Base-by-base conservation (phyloP, 2,797 vertebrate species). In the Varecia variegata region DNA sequence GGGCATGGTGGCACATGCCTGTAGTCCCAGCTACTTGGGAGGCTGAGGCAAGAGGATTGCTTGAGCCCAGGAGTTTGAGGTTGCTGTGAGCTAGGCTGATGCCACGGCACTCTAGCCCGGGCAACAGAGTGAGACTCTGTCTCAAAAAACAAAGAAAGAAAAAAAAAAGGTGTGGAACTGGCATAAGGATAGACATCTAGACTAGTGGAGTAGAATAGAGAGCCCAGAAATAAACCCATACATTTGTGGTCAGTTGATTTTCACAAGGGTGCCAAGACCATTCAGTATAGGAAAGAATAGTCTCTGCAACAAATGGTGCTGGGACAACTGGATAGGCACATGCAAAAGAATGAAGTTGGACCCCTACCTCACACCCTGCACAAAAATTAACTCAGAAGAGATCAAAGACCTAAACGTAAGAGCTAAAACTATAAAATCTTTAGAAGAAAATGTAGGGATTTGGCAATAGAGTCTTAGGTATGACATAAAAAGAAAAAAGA, bases 361-460 rank as follows among this genome's bases (percentile, higher is more conserved):
- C n/a, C 15, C 23, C 35, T 70, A 47, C 38, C 47, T 93, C 56
- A 73, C 3, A 50, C n/a, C 47, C 25, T 60, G n/a, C 40, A 47
- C 62, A 79, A 85, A 85, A 80, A 87, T n/a, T 65, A 96, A 88
- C 58, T 65, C 65, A 86, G 77, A 91, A 43, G 47, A 23, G 30
- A 62, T 47, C 54, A 73, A 80, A 91, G 23, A 65, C 45, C 32
- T 80, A 86, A 73, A 86, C 56, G 15, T 81, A 87, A 58, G 56
- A 45, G 32, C 35, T 56, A 74, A 92, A 87, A 80, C 25, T 54
- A 32, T 71, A 80, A 67, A 87, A 58, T 32, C 92, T 30, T 76
- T 60, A 21, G 50, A 60, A 91, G 76, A 70, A 82, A 92, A 76
- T 25, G 27, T 25, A 62, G 40, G 38, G 35, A 47, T 68, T 90